phyloP scores from a whole-genome alignment of 2,113 vertebrate species.

The Heloderma charlesbogerti region DNA sequence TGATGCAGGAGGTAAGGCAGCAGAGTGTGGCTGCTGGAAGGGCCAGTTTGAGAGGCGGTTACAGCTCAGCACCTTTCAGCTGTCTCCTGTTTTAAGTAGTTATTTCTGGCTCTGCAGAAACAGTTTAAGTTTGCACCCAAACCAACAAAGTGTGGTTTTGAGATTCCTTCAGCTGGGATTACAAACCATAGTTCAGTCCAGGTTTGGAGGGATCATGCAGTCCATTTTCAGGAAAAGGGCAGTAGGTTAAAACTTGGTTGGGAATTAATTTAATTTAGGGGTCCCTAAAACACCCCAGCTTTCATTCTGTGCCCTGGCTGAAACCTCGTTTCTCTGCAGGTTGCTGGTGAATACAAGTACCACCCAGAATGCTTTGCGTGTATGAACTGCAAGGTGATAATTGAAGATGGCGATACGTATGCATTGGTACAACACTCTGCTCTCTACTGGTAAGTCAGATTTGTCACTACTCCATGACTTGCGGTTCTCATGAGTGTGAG shows the following conservation, averaged over 20 bases:
- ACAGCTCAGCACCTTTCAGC: too few relatives aligned
- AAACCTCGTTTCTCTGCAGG: constrained; percentile 79
- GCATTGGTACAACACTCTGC: constrained; percentile 91
- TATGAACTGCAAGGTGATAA: constrained; percentile 93
- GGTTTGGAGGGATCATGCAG: not conserved
- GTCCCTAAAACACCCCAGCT: not conserved
- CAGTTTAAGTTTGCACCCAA: too few relatives aligned
- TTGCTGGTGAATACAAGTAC: constrained; percentile 96
- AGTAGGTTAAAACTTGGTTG: not conserved
- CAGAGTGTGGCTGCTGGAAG: too few relatives aligned
- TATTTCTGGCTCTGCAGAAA: too few relatives aligned
- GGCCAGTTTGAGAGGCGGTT: too few relatives aligned
- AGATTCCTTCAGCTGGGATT: too few relatives aligned
- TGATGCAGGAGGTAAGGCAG: too few relatives aligned
- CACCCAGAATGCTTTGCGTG: constrained; percentile 97
- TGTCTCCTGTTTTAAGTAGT: too few relatives aligned
- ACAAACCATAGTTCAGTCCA: not conserved
- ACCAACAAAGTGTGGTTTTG: too few relatives aligned
- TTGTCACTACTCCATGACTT: not conserved
- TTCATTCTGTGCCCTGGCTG: not conserved
- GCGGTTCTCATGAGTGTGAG: not conserved
- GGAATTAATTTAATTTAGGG: not conserved
- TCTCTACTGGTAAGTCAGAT: constrained; percentile 90
- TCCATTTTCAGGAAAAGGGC: not conserved
- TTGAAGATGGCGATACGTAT: constrained; percentile 93